A percentile compares a stretch with the other conserved stretches of the same genome.
These are phyloP conservation scores for Oreochromis spilurus DNA, from an alignment of 2,113 vertebrate genomes.

Conservation along the genomic window DNA sequence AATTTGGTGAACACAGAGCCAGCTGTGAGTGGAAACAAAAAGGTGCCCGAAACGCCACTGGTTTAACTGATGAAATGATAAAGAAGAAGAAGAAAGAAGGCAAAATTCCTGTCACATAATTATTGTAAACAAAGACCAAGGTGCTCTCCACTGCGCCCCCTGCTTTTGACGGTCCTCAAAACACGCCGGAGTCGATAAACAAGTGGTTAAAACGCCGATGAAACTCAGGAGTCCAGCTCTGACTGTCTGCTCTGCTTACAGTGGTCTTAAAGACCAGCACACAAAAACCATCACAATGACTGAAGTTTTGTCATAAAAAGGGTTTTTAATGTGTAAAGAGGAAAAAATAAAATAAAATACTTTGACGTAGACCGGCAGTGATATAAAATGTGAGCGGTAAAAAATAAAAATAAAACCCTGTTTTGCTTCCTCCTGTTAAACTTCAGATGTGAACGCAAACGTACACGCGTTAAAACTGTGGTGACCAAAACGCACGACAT, in stretches of 20 bases:
- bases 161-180: slow-evolving; percentile 37
- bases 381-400: background rate
- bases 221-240: background rate
- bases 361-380: background rate
- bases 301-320: background rate
- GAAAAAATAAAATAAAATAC: background rate
- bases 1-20: slow-evolving; percentile 21
- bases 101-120: slow-evolving; percentile 40
- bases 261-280: background rate
- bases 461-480: background rate
- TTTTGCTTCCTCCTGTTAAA: background rate
- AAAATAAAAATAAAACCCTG: background rate
- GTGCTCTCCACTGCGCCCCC: slow-evolving; percentile 68
- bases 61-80: background rate
- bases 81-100: background rate
- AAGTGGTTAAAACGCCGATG: slow-evolving; percentile 22
- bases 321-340: background rate
- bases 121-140: slow-evolving; percentile 72
- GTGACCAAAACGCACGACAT: background rate
- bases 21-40: background rate
- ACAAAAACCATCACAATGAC: background rate
- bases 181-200: slow-evolving; percentile 50
- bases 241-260: background rate
- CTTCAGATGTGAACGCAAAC: background rate
- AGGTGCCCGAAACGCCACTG: background rate